Conservation (phyloP, 2,888 invertebrate genomes). For the Anodontia alba region DNA sequence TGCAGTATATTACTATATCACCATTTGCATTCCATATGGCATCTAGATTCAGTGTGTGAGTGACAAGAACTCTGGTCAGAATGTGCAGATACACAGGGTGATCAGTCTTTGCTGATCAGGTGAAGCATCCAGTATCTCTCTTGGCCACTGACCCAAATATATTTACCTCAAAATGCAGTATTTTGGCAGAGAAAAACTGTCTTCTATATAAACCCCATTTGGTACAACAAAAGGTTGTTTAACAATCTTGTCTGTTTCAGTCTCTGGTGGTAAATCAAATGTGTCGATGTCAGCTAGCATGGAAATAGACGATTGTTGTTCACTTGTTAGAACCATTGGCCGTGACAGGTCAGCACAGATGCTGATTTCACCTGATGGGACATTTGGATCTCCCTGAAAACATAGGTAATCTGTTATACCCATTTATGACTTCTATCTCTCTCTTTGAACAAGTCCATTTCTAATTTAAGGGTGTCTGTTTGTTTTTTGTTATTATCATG, state of each 20-base stretch:
- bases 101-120: too few relatives aligned
- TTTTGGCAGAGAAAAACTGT: slow-evolving; percentile 21
- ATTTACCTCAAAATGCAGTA: slow-evolving; percentile 30
- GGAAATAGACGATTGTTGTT: slow-evolving; percentile 72
- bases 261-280: slow-evolving; percentile 50
- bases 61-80: not conserved
- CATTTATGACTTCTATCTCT: too few relatives aligned
- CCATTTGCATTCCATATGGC: too few relatives aligned
- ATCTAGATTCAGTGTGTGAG: too few relatives aligned
- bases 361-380: slow-evolving; percentile 81
- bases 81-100: not conserved
- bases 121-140: too few relatives aligned
- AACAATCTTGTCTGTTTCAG: slow-evolving; percentile 27
- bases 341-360: slow-evolving; percentile 73
- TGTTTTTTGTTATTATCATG: too few relatives aligned
- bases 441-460: too few relatives aligned
- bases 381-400: slow-evolving; percentile 82
- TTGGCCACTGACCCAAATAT: too few relatives aligned
- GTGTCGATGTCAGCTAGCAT: slow-evolving; percentile 64
- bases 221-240: slow-evolving; percentile 79
- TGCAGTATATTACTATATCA: too few relatives aligned
- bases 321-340: slow-evolving; percentile 75
- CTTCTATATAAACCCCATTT: slow-evolving; percentile 18
- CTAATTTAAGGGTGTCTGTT: too few relatives aligned
- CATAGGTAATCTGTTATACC: too few relatives aligned